Evolutionary conservation across 2,888 invertebrate species (phyloP), one percentile per base, ranked within the genome.

Genomic region (Thymelicus lineola): DNA sequence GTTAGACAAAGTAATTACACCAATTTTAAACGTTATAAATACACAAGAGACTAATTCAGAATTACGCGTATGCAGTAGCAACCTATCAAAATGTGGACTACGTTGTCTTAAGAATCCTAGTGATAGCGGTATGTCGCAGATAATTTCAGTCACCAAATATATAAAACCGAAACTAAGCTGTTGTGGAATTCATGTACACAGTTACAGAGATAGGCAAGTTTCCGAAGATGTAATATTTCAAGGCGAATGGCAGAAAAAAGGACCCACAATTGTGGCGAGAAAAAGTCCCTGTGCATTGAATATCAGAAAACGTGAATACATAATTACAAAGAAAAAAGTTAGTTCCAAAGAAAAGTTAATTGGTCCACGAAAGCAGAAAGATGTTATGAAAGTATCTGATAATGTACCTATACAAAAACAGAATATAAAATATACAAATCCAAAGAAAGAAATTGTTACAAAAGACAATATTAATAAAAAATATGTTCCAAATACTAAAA

Each of bases 211-310:
- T 55, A 87, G 80, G 75, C 78, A 84, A 73, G 72, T 79, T 12
- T 88, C 83, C 36, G 88, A 91, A 77, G 93, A 93, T 75, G 81
- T 93, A 35, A 77, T 92, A n/a, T 93, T 82, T 74, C 91, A 90
- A 81, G 92, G 93, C 60, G 81, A 88, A 68, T 93, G 92, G 93
- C 87, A 90, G 75, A 79, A 76, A 62, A 75, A 77, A 48, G 82
- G 75, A 7, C 79, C 82, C 7, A 85, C 83, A 75, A 20, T 72
- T 45, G 20, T 76, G 42, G 60, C 70, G 14, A 82, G 77, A 64
- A 85, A 81, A 74, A 84, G 59, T 38, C 70, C 65, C 45, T 46
- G n/a, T 48, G 50, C 46, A 12, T 53, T 46, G 12, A 74, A 59
- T 71, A 74, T 75, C 1, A 83, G 80, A 70, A 79, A 81, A 60